Evolutionary conservation across 2,113 vertebrate species (phyloP), one percentile per base, ranked within the genome.

Genomic region (Trichomycterus rosablanca): DNA sequence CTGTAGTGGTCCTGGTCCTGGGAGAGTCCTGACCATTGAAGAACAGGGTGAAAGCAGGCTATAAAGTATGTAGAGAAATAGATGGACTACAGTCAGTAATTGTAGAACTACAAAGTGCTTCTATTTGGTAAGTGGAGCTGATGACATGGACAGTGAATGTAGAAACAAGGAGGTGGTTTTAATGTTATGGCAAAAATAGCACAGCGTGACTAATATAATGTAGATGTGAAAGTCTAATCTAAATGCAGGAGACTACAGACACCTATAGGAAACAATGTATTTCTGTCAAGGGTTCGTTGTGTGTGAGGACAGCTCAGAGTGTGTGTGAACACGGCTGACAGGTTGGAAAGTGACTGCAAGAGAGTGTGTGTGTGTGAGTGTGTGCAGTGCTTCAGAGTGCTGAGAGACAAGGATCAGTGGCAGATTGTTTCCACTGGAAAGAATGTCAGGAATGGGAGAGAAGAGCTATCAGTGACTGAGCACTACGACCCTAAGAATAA

Each of bases 371-470:
- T 62, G 50, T 37, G 62, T 76, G 74, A 74, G 62, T 60, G 73
- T 74, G 46, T 69, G 34, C 72, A 63, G 71, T 76, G 77, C 79
- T 73, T 30, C 22, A 68, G 72, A 78, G 78, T 48, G 76, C 80
- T 81, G 84, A 86, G 81, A 84, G 81, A 81, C 81, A 68, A 74
- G 80, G 80, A 82, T 86, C 84, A 85, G 80, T 67, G 58, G 73
- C 74, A 70, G 76, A 87, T 89, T 87, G 81, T 88, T 89, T 88
- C 86, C 85, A 87, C 35, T 69, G 84, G 87, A 88, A 88, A 88
- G 86, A 87, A 89, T 89, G 80, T 79, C 60, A 78, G 74, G 85
- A 89, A 88, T 88, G 83, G 75, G 74, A 74, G 54, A 78, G 83
- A 87, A 86, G 81, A 81, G 83, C 81, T 86, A 86, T 86, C 84